Conservation (phyloP, 1,140 invertebrate genomes). For the Drosophila quadrilineata region DNA sequence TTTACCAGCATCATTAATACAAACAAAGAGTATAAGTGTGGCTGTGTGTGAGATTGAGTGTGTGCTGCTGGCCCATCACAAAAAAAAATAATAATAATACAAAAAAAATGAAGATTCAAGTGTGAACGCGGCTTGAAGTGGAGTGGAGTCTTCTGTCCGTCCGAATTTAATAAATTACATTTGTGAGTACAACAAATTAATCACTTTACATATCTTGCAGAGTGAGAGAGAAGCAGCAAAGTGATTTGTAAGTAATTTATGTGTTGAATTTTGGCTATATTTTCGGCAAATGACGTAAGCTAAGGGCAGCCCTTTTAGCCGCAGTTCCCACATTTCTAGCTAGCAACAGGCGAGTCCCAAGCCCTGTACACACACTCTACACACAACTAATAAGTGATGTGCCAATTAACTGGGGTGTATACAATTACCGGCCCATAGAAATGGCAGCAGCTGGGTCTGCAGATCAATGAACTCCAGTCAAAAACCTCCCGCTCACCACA, state of each 20-base stretch:
- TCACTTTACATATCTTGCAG: conserved; percentile 24
- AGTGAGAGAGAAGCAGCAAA: no score
- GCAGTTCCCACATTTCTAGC: conserved; percentile 17
- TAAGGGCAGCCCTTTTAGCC: conserved; percentile 31
- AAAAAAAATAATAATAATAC: no score
- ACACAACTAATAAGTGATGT: conserved; percentile 23
- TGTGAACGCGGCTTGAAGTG: conserved; percentile 31
- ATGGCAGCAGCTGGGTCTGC: conserved; percentile 28
- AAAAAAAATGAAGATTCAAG: conserved; percentile 30
- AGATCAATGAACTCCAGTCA: conserved; percentile 70
- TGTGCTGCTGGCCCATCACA: conserved; percentile 5
- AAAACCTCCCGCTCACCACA: conserved; percentile 22
- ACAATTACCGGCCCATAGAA: conserved; percentile 30
- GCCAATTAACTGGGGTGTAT: conserved; percentile 42
- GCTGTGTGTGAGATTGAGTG: not conserved
- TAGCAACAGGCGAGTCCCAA: no score
- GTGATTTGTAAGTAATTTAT: conserved; percentile 15
- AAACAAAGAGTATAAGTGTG: conserved; percentile 8
- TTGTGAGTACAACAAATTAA: conserved; percentile 51
- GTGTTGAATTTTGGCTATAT: conserved; percentile 19
- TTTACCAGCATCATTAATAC: conserved; percentile 34
- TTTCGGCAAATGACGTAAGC: conserved; percentile 65
- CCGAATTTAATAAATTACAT: conserved; percentile 36
- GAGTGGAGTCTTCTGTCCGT: conserved; percentile 14
- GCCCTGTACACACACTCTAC: not conserved